Base-by-base conservation (phyloP, 2,888 invertebrate genomes). In the Scaptodrosophila latifasciaeformis region DNA sequence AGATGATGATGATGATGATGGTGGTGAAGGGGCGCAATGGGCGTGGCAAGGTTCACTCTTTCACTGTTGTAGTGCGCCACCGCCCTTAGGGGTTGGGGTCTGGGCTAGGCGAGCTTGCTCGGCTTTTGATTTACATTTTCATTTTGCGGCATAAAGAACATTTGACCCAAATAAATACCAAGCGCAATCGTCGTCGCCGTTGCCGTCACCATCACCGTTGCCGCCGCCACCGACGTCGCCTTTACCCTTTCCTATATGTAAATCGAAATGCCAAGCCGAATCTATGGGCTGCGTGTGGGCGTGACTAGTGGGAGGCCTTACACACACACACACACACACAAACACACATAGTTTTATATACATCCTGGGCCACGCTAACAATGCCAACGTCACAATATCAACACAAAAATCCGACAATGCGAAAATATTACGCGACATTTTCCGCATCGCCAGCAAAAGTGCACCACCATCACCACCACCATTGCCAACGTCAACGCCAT, bases 371-470 rank as follows among this genome's bases (percentile, higher is more conserved):
- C 31, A 31, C 31, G 5, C 9, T 27, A 4, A 27, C 27, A n/a
- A n/a, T 27, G 12, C n/a, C 31, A 9, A 31, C 35, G 35, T 35
- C 35, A 15, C 35, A 35, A 35, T 35, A 35, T 35, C 37, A 37
- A 37, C 37, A 37, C 37, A 17, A 37, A 37, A 37, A 13, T 37
- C 37, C 52, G 57, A 62, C 65, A 65, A 65, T 65, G 62, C 65
- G 52, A 43, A 44, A 29, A 44, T 30, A 30, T 31, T 53, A 61
- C 61, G 51, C 52, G 39, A 55, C 24, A 34, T 58, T 47, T 64
- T 55, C 30, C 47, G 58, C 61, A 6, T 29, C 54, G 50, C 37
- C 58, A 65, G 65, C 65, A 46, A 48, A 53, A 48, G 15, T 34
- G 39, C 17, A 10, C 39, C 2, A 21, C 27, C 37, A 48, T n/a